Conservation (phyloP, 2,113 vertebrate genomes). For the Penelope pileata region DNA sequence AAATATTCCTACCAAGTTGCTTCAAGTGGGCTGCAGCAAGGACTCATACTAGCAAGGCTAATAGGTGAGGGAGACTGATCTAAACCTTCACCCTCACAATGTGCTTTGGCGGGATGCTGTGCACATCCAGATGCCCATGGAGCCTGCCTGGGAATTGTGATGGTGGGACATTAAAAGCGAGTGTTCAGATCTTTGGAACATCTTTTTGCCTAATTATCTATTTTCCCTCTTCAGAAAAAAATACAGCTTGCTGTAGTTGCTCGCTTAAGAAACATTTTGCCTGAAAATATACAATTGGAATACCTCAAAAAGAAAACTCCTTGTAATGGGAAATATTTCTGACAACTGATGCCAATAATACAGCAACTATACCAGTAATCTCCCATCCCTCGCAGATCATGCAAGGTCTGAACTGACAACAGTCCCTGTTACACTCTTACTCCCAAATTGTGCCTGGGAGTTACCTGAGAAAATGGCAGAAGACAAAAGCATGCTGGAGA, state of each 20-base stretch:
- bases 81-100: neutral
- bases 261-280: neutral
- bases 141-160: neutral
- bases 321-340: neutral
- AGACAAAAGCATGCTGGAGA: neutral
- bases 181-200: neutral
- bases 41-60: neutral
- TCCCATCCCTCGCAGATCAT: neutral
- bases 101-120: fast-evolving
- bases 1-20: neutral
- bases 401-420: neutral
- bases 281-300: neutral
- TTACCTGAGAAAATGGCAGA: neutral
- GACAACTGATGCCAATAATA: neutral
- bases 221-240: neutral
- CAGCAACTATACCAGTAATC: neutral
- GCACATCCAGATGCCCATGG: neutral
- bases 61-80: neutral
- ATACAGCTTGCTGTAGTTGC: neutral
- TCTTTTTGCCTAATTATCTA: neutral
- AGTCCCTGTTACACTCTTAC: neutral
- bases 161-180: neutral
- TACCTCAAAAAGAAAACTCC: neutral
- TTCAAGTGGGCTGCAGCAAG: neutral
- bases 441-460: neutral